Conservation (phyloP, 2,113 vertebrate species). For the Podilymbus podiceps region DNA sequence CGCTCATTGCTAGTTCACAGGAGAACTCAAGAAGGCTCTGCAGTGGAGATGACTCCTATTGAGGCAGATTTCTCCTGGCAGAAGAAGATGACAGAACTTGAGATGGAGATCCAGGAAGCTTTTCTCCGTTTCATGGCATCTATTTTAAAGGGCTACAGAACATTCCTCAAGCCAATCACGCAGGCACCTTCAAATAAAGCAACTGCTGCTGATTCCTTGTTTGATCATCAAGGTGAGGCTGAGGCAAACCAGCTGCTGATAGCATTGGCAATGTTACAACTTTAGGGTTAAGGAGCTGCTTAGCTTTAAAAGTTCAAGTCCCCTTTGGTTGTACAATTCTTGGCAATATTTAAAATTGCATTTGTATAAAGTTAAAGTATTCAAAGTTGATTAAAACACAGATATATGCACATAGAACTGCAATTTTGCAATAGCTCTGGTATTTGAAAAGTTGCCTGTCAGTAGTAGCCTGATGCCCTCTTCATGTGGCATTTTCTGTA, state of each 20-base stretch:
- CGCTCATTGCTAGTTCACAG: conserved; percentile 73
- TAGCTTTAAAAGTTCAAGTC: background rate
- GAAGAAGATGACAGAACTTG: conserved; percentile 88
- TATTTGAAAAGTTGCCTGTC: background rate
- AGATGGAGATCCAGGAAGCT: conserved; percentile 96
- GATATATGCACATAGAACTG: background rate
- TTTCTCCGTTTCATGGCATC: conserved; percentile 97
- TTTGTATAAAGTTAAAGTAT: background rate
- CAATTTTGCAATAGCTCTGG: background rate
- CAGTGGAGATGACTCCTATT: conserved; percentile 93
- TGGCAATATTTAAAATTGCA: background rate
- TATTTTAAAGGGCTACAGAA: conserved; percentile 92
- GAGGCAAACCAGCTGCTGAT: background rate
- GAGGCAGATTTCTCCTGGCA: conserved; percentile 97
- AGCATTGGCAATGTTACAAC: background rate
- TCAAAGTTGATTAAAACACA: background rate
- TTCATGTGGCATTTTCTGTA: background rate
- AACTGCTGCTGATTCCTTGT: conserved; percentile 91
- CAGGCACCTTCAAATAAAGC: conserved; percentile 94
- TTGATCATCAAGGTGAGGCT: conserved; percentile 90
- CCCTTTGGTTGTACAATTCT: background rate
- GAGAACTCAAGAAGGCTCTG: conserved; percentile 80
- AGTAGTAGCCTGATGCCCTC: background rate
- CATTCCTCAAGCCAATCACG: conserved; percentile 92
- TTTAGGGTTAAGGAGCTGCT: background rate